Evolutionary conservation across 2,113 vertebrate genomes (phyloP).

Genomic region (Trematocara stigmaticum): DNA sequence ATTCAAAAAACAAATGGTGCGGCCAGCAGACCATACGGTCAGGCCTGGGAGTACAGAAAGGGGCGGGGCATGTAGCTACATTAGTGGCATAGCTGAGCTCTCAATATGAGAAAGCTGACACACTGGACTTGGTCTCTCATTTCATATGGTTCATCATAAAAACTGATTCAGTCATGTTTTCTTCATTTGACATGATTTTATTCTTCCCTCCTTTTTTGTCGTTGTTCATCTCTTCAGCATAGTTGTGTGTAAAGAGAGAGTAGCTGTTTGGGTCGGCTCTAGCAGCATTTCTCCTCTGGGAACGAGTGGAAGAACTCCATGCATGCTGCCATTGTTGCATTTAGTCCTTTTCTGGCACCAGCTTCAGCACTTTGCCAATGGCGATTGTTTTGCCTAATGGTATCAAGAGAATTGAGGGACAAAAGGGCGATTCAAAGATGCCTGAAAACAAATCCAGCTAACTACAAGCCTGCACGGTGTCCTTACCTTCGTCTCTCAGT

Average conservation of each 20-base stretch:
- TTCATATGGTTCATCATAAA: slow-evolving; percentile 69
- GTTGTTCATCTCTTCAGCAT: slow-evolving; percentile 59
- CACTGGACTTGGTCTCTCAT: slow-evolving; percentile 83
- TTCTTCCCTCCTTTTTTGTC: slow-evolving; percentile 38
- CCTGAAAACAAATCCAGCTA: not conserved
- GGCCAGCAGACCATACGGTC: slow-evolving; percentile 19
- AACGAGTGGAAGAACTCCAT: slow-evolving; percentile 79
- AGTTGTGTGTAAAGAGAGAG: slow-evolving; percentile 83
- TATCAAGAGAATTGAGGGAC: not conserved
- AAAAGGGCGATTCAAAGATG: not conserved
- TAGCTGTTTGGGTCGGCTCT: slow-evolving; percentile 84
- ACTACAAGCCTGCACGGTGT: not conserved
- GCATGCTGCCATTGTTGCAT: slow-evolving; percentile 64
- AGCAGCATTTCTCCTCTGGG: slow-evolving; percentile 84
- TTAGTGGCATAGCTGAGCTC: slow-evolving; percentile 99
- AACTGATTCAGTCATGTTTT: slow-evolving; percentile 72
- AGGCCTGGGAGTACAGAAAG: slow-evolving; percentile 34
- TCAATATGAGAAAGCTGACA: slow-evolving; percentile 99
- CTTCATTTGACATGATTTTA: slow-evolving; percentile 50
- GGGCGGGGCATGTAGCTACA: slow-evolving; percentile 74
- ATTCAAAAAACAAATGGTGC: slow-evolving; percentile 63
- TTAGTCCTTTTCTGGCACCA: slow-evolving; percentile 99
- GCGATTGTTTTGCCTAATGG: slow-evolving; percentile 96
- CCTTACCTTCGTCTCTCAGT: slow-evolving; percentile 93
- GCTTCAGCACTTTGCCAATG: slow-evolving; percentile 99